Evolutionary conservation across 2,797 vertebrate genomes (phyloP).

Genomic region (Iguana delicatissima): DNA sequence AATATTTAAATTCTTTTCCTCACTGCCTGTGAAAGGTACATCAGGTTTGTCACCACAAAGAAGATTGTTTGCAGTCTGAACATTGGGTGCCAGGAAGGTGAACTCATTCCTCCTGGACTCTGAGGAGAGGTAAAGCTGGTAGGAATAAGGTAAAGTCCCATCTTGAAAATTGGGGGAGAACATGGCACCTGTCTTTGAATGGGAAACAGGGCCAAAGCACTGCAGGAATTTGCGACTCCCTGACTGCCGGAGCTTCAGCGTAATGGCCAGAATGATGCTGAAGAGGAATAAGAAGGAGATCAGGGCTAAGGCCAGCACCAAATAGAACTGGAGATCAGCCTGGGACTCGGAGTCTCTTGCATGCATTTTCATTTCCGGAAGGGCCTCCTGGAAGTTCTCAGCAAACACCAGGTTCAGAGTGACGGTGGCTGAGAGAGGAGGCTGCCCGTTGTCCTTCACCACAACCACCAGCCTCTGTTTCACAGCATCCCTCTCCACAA

Average conservation of each 20-base stretch:
- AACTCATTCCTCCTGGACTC: conserved; percentile 68
- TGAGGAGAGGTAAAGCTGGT: conserved; percentile 77
- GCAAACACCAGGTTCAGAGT: conserved; percentile 26
- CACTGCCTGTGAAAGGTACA: not conserved
- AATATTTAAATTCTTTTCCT: conserved; percentile 76
- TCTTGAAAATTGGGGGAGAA: conserved; percentile 27
- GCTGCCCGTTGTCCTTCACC: conserved; percentile 55
- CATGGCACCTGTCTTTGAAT: too few relatives aligned
- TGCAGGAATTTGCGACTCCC: too few relatives aligned
- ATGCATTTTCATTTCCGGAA: conserved; percentile 58
- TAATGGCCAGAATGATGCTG: too few relatives aligned
- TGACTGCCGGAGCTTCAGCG: too few relatives aligned
- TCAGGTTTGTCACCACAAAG: not conserved
- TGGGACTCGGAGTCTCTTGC: not conserved
- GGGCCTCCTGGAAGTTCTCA: conserved; percentile 56
- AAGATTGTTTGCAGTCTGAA: not conserved
- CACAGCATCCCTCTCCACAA: conserved; percentile 57
- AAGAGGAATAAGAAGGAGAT: conserved; percentile 65
- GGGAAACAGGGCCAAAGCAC: too few relatives aligned
- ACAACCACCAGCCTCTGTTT: conserved; percentile 50
- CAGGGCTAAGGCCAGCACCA: conserved; percentile 78
- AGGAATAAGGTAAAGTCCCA: conserved; percentile 75
- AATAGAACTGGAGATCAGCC: conserved; percentile 71
- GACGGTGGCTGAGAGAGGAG: conserved; percentile 45
- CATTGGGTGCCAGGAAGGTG: conserved; percentile 26